These are phyloP conservation scores for Metellina segmentata DNA, from an alignment of 2,888 invertebrate genomes.

Conservation along the genomic window DNA sequence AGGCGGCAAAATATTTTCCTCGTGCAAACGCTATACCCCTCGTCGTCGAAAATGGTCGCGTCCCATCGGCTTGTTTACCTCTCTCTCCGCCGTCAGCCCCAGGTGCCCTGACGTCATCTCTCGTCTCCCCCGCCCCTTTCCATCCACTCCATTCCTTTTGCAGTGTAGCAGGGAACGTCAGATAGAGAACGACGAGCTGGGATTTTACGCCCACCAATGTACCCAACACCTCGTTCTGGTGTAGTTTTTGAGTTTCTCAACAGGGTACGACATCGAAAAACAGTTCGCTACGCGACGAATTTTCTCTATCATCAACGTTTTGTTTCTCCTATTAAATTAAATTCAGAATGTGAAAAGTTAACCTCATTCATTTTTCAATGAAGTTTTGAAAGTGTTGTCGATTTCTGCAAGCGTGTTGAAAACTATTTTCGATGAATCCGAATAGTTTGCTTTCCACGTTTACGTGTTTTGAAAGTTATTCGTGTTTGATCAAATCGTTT, in stretches of 20 bases:
- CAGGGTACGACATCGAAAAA: neutral
- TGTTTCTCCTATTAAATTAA: neutral
- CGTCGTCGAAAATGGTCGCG: slow-evolving; percentile 56
- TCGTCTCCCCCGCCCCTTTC: neutral
- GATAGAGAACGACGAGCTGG: neutral
- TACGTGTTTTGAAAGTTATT: too few relatives aligned
- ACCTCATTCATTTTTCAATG: neutral
- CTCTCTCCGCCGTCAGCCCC: slow-evolving; percentile 50
- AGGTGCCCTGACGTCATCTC: slow-evolving; percentile 64
- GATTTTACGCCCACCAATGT: neutral
- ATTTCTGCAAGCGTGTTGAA: too few relatives aligned
- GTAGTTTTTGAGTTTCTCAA: neutral
- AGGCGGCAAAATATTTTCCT: neutral
- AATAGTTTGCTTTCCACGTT: too few relatives aligned
- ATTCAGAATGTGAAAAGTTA: neutral
- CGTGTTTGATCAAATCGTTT: too few relatives aligned
- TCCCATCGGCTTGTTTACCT: slow-evolving; percentile 75
- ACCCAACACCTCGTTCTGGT: neutral
- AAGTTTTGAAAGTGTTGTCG: too few relatives aligned
- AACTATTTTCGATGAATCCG: too few relatives aligned
- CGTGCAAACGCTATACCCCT: slow-evolving; percentile 39
- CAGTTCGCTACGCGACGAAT: neutral
- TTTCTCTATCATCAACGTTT: neutral
- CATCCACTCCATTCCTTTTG: neutral
- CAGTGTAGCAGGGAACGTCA: neutral